phyloP scores from a whole-genome alignment of 2,797 vertebrate genomes.

The Tiaroga cobitis region DNA sequence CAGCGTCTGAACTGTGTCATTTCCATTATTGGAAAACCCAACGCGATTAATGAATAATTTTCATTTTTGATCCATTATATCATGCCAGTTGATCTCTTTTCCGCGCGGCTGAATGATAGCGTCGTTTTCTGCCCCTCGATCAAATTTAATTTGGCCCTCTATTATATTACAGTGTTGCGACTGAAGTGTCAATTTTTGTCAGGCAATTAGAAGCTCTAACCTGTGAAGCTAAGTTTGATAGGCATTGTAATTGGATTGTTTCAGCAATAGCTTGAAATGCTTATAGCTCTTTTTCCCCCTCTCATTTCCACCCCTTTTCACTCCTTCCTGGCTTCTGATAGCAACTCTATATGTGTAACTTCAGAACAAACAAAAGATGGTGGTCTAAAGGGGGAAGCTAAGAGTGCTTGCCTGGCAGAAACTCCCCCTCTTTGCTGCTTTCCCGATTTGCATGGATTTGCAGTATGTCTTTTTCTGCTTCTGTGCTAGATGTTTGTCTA shows the following conservation, averaged over 20 bases:
- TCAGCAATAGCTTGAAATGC: conserved; percentile 93
- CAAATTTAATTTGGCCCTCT: conserved; percentile 99
- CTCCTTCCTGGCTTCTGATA: conserved; percentile 78
- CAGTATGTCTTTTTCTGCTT: conserved; percentile 58
- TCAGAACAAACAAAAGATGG: conserved; percentile 73
- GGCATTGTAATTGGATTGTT: conserved; percentile 99
- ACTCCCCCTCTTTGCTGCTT: conserved; percentile 37
- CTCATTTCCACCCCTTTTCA: conserved; percentile 59
- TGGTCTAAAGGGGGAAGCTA: conserved; percentile 36
- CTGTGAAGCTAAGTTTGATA: conserved; percentile 99
- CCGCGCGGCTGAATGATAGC: conserved; percentile 91
- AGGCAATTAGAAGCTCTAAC: conserved; percentile 99
- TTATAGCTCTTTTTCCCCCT: conserved; percentile 71
- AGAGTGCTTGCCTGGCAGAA: conserved; percentile 65
- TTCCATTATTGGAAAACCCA: conserved; percentile 97
- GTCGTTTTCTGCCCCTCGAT: conserved; percentile 99
- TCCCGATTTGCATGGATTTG: conserved; percentile 59
- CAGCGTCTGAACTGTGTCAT: conserved; percentile 98
- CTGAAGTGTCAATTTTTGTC: conserved; percentile 99
- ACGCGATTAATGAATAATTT: conserved; percentile 98
- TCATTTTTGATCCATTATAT: conserved; percentile 98
- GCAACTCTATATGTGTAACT: conserved; percentile 69
- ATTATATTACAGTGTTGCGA: conserved; percentile 99
- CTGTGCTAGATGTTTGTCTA: conserved; percentile 60
- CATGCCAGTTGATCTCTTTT: conserved; percentile 96